Base-by-base conservation (phyloP, 2,113 vertebrate species). In the Antidorcas marsupialis region DNA sequence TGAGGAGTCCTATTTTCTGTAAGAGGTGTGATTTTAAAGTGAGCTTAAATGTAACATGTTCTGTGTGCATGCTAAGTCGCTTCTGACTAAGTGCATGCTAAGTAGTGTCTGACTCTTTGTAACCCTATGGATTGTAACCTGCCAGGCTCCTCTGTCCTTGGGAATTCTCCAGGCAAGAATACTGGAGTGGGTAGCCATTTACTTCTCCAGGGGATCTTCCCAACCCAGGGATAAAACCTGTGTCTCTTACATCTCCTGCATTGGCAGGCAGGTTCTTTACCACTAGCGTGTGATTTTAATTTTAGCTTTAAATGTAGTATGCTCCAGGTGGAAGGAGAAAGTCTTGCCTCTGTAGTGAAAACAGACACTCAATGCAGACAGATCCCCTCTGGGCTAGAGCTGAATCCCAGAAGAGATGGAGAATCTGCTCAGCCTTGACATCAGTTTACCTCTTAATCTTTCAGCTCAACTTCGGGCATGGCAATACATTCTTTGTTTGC, bases 361-460 rank as follows among this genome's bases (percentile, higher is more conserved):
- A 90, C 17, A 45, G 14, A 92, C 21, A 43, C 14, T 78, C 33
- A 45, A 64, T 50, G 55, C 60, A 81, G 83, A 59, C 39, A 78
- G 55, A 47, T 62, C 1, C 0, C 11, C 6, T 25, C 17, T 16
- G 39, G 64, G 55, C 59, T 27, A 1, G 2, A 74, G 64, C 0
- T 43, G 89, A 81, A 83, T 89, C 52, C 74, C 52, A 17, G 60
- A 14, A 45, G 62, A 93, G 36, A 4, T 30, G 97, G 79, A 60
- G 94, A 50, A 13, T 89, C 78, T 52, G 19, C 81, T 82, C 12
- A 92, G 23, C 33, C 47, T 83, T 74, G 25, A 74, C 30, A 27
- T 85, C 93, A 33, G 19, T 81, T 95, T 79, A 55, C n/a, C 39
- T 93, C 43, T 90, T 87, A 30, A 43, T 64, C 64, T 74, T 89